Percentiles rank a stretch among this genome's conserved stretches.
Conservation (phyloP, 2,888 invertebrate genomes). For the Omphaloscelis lunosa region DNA sequence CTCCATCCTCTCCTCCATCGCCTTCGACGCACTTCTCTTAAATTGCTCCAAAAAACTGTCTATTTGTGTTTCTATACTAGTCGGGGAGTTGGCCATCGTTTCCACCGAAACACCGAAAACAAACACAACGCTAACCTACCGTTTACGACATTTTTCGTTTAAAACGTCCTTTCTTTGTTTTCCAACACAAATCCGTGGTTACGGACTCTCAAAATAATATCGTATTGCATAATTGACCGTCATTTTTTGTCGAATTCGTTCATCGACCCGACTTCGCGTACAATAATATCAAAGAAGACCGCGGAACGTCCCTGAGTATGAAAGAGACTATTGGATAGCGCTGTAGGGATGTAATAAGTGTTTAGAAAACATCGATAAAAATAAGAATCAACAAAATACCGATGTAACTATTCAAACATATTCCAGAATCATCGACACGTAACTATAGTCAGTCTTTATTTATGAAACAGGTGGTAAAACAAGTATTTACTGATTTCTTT, state of each 20-base stretch:
- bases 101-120: conserved; percentile 89
- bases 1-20: conserved; percentile 92
- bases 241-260: conserved; percentile 78
- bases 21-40: conserved; percentile 94
- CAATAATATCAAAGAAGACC: conserved; percentile 82
- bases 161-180: conserved; percentile 68
- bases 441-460: neutral
- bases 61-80: conserved; percentile 95
- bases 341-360: conserved; percentile 53
- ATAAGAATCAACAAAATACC: conserved; percentile 22
- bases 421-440: neutral
- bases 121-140: conserved; percentile 83
- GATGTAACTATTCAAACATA: neutral
- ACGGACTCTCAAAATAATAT: conserved; percentile 65
- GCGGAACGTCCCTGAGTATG: conserved; percentile 80
- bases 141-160: conserved; percentile 78
- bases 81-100: conserved; percentile 92
- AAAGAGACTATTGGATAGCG: conserved; percentile 80
- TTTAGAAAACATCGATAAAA: conserved; percentile 55
- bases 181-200: conserved; percentile 61
- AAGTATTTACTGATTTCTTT: neutral
- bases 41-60: conserved; percentile 96
- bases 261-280: conserved; percentile 81
- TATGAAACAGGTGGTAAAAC: neutral
- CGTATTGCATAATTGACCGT: conserved; percentile 75